Percentiles rank a stretch among this genome's conserved stretches.
These are phyloP conservation scores for Pollenia labialis DNA, from an alignment of 2,888 invertebrate genomes.

Conservation along the genomic window DNA sequence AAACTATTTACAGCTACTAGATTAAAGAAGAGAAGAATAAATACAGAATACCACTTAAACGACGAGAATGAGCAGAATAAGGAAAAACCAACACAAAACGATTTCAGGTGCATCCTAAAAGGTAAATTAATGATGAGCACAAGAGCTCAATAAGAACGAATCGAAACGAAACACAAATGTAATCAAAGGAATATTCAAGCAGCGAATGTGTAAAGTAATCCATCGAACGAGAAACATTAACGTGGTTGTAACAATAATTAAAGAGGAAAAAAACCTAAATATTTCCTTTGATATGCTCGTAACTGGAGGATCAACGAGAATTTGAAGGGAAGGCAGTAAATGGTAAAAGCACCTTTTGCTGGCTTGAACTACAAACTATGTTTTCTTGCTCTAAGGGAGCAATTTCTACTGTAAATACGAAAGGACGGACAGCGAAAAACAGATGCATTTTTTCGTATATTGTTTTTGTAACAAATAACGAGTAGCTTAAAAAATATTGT, in stretches of 20 bases:
- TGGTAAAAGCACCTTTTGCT: slow-evolving; percentile 68
- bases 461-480: slow-evolving; percentile 69
- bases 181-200: slow-evolving; percentile 52
- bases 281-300: slow-evolving; percentile 40
- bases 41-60: neutral
- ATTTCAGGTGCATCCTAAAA: slow-evolving; percentile 69
- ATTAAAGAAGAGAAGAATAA: slow-evolving; percentile 9
- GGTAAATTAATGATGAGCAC: slow-evolving; percentile 67
- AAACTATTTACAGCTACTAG: slow-evolving; percentile 69
- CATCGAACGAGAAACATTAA: slow-evolving; percentile 53
- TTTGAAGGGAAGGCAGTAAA: slow-evolving; percentile 28
- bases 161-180: slow-evolving; percentile 34
- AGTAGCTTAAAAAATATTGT: slow-evolving; percentile 57
- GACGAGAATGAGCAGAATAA: neutral
- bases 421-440: slow-evolving; percentile 51
- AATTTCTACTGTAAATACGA: slow-evolving; percentile 47
- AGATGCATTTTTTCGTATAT: slow-evolving; percentile 67
- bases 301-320: slow-evolving; percentile 50
- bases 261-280: slow-evolving; percentile 48
- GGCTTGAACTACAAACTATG: neutral
- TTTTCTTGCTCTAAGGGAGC: slow-evolving; percentile 44
- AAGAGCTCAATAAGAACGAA: slow-evolving; percentile 38
- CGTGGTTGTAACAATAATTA: slow-evolving; percentile 48
- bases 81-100: slow-evolving; percentile 29
- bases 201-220: slow-evolving; percentile 54